Evolutionary conservation across 1,140 invertebrate species (phyloP), one percentile per base, ranked within the genome.

Genomic region (Helicoverpa armigera): DNA sequence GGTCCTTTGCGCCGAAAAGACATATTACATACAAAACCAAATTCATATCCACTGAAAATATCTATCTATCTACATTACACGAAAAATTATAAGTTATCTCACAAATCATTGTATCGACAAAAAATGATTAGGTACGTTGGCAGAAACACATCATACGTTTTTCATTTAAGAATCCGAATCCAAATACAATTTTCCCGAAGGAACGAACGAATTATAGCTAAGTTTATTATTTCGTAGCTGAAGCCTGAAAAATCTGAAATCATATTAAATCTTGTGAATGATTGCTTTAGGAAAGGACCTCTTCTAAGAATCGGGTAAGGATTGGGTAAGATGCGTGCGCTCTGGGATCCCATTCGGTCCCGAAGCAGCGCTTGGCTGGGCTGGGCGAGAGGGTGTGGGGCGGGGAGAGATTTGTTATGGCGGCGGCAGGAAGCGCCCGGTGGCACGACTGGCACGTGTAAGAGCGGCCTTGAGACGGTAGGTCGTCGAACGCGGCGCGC

Each of bases 381-480:
- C 48, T 69, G 61, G 43, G 78, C 13, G 72, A 69, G 61, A 75
- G 79, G 81, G 80, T 65, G 86, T 83, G 84, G 83, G 84, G 88
- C 76, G 89, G 89, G 88, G 91, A 88, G 91, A 87, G 89, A 89
- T 92, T 92, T 94, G 91, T 94, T 93, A 92, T 93, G 92, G 91
- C 92, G 91, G 90, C 90, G 91, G 89, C 90, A 92, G 92, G 91
- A 94, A 94, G 91, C 91, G 89, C 83, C 89, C 89, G 86, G 87
- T 90, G 91, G 91, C 92, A 93, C 91, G 92, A 85, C 87, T 89
- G 92, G 91, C 92, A 94, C 92, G 92, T 94, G 92, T 94, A 94
- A 92, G 80, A 87, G 87, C 92, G 92, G 91, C 92, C 92, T 94
- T 94, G 92, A 94, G 92, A 93, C 92, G 90, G 87, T 89, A 89